Percentiles rank a stretch among this genome's conserved stretches.
Conservation (phyloP, 2,888 invertebrate genomes). For the Calephelis perditalis region DNA sequence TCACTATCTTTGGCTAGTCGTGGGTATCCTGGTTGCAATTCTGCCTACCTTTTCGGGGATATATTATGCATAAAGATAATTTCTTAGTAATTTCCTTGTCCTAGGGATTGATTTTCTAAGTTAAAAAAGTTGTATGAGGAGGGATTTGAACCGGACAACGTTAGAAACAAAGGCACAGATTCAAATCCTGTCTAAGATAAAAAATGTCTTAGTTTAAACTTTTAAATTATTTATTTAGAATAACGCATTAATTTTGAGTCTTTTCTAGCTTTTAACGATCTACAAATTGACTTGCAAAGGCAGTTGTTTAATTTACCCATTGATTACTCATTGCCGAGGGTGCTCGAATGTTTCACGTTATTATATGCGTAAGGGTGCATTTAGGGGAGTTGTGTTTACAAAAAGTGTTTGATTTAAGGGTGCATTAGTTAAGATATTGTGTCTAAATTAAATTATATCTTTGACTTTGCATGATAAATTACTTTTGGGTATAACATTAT, state of each 20-base stretch:
- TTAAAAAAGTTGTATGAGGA: too few species aligned
- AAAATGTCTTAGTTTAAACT: too few species aligned
- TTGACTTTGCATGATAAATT: slow-evolving; percentile 24
- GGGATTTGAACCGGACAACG: too few species aligned
- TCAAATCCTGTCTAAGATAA: too few species aligned
- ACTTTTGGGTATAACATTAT: slow-evolving; percentile 16
- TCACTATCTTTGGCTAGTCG: too few species aligned
- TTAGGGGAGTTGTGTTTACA: slow-evolving; percentile 45
- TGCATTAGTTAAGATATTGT: slow-evolving; percentile 53
- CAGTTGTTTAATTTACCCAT: slow-evolving; percentile 73
- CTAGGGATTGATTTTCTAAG: too few species aligned
- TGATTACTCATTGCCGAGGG: slow-evolving; percentile 71
- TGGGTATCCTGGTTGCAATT: too few species aligned
- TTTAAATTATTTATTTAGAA: too few species aligned
- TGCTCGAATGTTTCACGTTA: slow-evolving; percentile 45
- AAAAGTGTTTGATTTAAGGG: slow-evolving; percentile 51
- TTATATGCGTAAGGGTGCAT: slow-evolving; percentile 48
- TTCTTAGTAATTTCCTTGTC: too few species aligned
- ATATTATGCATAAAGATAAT: too few species aligned
- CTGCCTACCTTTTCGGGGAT: too few species aligned
- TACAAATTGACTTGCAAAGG: slow-evolving; percentile 35
- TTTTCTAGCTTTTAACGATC: slow-evolving; percentile 29
- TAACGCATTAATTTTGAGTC: slow-evolving; percentile 11
- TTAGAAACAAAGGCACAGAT: too few species aligned
- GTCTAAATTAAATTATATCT: slow-evolving; percentile 40